Evolutionary conservation across 2,797 vertebrate species (phyloP).

Genomic region (Vespertilio murinus): DNA sequence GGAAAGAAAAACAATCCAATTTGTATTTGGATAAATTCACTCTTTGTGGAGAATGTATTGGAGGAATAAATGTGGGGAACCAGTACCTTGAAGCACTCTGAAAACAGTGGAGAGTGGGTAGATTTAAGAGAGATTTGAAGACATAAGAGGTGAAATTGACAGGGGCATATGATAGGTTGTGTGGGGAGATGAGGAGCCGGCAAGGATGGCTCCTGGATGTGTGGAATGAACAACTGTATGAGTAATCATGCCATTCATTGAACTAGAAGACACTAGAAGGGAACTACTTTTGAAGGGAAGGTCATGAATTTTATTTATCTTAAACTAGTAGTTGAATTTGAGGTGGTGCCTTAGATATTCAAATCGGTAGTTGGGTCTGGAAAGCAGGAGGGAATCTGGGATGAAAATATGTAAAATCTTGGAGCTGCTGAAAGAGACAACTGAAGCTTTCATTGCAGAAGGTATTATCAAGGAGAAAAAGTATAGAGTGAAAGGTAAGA

Average conservation of each 20-base stretch:
- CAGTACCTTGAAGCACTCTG: not conserved
- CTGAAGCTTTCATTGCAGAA: not conserved
- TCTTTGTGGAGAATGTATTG: not conserved
- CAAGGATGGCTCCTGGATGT: not conserved
- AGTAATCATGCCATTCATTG: not conserved
- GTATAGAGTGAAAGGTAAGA: not conserved
- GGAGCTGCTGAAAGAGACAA: not conserved
- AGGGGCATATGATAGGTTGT: not conserved
- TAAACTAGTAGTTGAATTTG: not conserved
- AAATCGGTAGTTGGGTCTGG: not conserved
- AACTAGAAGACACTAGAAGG: not conserved
- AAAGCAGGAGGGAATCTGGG: not conserved
- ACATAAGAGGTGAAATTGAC: not conserved
- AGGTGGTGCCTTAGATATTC: not conserved
- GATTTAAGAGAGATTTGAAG: not conserved
- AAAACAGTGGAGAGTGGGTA: not conserved
- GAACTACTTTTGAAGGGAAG: not conserved
- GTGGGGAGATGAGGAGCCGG: not conserved
- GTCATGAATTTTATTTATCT: not conserved
- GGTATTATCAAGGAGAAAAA: not conserved
- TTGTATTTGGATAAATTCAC: not conserved
- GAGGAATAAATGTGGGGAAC: not conserved
- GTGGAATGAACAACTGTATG: not conserved
- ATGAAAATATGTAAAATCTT: not conserved
- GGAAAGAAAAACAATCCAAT: not conserved